phyloP scores from a whole-genome alignment of 2,888 invertebrate genomes.

The Lacanobia oleracea region DNA sequence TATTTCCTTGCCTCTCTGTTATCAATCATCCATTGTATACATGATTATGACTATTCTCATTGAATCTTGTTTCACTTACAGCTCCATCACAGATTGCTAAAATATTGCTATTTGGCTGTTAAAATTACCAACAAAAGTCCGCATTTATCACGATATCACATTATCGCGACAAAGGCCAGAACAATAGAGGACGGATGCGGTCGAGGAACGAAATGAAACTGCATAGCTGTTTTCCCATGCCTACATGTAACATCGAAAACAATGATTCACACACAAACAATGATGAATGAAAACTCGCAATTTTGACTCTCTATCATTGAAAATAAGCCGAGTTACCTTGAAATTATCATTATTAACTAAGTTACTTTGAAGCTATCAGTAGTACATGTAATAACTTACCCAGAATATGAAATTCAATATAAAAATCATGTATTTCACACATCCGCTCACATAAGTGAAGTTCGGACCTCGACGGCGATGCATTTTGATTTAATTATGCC shows the following conservation, averaged over 20 bases:
- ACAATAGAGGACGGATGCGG: slow-evolving; percentile 65
- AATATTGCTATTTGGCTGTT: neutral
- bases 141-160: slow-evolving; percentile 56
- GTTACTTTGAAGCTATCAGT: neutral
- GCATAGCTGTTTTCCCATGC: slow-evolving; percentile 49
- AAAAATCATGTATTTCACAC: slow-evolving; percentile 97
- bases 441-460: slow-evolving; percentile 96
- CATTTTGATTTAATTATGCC: slow-evolving; percentile 79
- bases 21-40: slow-evolving; percentile 3
- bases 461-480: slow-evolving; percentile 92
- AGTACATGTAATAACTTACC: slow-evolving; percentile 91
- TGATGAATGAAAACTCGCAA: slow-evolving; percentile 54
- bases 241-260: slow-evolving; percentile 55
- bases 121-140: slow-evolving; percentile 35
- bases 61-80: neutral
- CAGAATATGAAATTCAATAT: slow-evolving; percentile 97
- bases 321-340: slow-evolving; percentile 7
- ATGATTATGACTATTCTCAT: slow-evolving; percentile 12
- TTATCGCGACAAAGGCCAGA: slow-evolving; percentile 50
- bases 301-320: slow-evolving; percentile 16
- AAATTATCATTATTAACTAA: neutral
- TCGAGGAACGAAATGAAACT: slow-evolving; percentile 36
- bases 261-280: slow-evolving; percentile 71
- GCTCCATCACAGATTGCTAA: neutral
- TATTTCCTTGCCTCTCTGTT: slow-evolving; percentile 5